Conservation (phyloP, 2,797 vertebrate species). For the Lutra lutra region DNA sequence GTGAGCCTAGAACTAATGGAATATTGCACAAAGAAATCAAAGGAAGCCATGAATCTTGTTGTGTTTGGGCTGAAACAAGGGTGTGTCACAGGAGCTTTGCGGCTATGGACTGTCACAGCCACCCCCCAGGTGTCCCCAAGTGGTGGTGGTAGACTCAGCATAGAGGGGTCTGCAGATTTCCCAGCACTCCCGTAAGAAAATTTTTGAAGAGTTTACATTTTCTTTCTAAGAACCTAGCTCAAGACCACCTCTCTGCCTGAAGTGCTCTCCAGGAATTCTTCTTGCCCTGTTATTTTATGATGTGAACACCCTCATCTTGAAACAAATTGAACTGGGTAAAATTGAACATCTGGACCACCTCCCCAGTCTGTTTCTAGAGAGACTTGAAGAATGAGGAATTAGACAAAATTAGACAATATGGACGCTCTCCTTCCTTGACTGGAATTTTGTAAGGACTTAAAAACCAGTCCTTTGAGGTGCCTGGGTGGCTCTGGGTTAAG, state of each 20-base stretch:
- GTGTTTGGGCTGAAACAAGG: neutral
- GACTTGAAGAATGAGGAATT: neutral
- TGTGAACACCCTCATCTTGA: neutral
- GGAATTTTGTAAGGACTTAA: constrained; percentile 50
- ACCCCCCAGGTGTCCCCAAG: neutral
- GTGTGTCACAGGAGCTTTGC: neutral
- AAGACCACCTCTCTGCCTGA: constrained; percentile 62
- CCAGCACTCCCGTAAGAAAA: constrained; percentile 7
- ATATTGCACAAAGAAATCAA: neutral
- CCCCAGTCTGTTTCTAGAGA: constrained; percentile 30
- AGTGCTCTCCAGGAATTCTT: constrained; percentile 52
- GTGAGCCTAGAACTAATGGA: neutral
- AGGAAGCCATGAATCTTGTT: neutral
- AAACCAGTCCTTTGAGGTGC: neutral
- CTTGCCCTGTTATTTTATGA: constrained; percentile 4
- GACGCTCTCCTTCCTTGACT: neutral
- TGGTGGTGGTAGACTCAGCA: neutral
- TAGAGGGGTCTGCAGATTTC: neutral
- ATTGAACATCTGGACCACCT: neutral
- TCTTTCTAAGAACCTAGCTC: constrained; percentile 46
- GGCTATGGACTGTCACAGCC: neutral
- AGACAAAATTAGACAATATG: neutral
- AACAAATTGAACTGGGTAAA: neutral
- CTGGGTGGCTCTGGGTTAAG: no score
- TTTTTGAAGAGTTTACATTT: constrained; percentile 36